Percentiles rank a stretch among this genome's conserved stretches.
Evolutionary conservation across 2,888 invertebrate species (phyloP).

Genomic region (Lepas anatifera): DNA sequence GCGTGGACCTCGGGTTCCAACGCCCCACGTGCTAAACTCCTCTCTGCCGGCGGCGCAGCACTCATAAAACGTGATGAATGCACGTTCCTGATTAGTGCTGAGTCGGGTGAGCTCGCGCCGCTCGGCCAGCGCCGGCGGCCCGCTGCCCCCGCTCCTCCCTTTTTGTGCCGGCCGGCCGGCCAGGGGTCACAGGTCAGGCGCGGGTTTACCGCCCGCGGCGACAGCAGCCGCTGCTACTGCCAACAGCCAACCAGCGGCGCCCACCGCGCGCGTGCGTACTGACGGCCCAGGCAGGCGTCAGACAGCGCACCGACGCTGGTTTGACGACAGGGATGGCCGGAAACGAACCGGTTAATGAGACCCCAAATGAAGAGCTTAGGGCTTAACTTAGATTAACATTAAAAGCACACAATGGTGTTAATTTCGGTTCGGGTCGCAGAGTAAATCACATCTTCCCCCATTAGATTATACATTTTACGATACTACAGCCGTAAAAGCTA

Average conservation of each 20-base stretch:
- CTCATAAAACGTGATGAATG: slow-evolving; percentile 5
- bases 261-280: not conserved
- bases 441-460: no score
- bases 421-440: no score
- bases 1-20: not conserved
- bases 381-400: no score
- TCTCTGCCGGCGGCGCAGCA: not conserved
- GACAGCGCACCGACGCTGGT: no score
- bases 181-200: not conserved
- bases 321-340: no score
- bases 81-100: slow-evolving; percentile 2
- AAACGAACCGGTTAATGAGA: no score
- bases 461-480: no score
- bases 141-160: not conserved
- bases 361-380: no score
- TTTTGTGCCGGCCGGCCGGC: not conserved
- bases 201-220: not conserved
- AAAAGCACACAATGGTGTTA: no score
- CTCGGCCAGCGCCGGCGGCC: not conserved
- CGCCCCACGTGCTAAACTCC: not conserved
- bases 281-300: no score
- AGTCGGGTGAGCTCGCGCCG: not conserved
- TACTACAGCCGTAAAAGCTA: no score
- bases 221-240: not conserved
- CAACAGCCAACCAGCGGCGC: not conserved